Conservation (phyloP, 2,797 vertebrate genomes). For the Cryptoprocta ferox region DNA sequence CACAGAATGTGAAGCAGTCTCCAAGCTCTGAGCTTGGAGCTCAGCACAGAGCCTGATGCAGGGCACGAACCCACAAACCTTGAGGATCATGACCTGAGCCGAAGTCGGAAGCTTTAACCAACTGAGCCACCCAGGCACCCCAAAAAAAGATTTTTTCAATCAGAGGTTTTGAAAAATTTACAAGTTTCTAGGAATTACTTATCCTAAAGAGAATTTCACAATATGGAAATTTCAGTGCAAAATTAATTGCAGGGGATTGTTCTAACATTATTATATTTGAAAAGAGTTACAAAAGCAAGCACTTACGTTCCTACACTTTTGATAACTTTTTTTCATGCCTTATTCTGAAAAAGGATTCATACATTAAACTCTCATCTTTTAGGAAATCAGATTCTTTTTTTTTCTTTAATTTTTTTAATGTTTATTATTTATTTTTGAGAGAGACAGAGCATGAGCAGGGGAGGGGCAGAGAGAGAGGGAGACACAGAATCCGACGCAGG, state of each 20-base stretch:
- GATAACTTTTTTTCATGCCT: constrained; percentile 35
- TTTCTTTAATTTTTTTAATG: too few species aligned
- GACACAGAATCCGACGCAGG: too few species aligned
- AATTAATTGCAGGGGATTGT: neutral
- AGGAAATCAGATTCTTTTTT: neutral
- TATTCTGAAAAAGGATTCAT: constrained; percentile 11
- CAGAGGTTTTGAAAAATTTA: neutral
- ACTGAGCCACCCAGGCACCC: too few species aligned
- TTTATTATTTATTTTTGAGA: too few species aligned
- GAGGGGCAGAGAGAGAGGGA: too few species aligned
- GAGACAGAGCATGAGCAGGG: too few species aligned
- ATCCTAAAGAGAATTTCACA: constrained; percentile 13
- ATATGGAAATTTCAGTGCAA: neutral
- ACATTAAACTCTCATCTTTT: constrained; percentile 7
- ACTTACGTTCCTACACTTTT: neutral
- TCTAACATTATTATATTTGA: neutral
- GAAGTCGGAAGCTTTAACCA: too few species aligned
- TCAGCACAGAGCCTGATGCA: too few species aligned
- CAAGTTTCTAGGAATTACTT: constrained; percentile 17
- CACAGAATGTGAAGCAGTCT: too few species aligned
- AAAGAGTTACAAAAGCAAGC: neutral
- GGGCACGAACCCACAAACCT: too few species aligned
- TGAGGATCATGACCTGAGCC: too few species aligned
- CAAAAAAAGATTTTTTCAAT: neutral
- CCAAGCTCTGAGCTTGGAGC: too few species aligned